Conservation (phyloP, 2,888 invertebrate species). For the Ectobius pallidus region DNA sequence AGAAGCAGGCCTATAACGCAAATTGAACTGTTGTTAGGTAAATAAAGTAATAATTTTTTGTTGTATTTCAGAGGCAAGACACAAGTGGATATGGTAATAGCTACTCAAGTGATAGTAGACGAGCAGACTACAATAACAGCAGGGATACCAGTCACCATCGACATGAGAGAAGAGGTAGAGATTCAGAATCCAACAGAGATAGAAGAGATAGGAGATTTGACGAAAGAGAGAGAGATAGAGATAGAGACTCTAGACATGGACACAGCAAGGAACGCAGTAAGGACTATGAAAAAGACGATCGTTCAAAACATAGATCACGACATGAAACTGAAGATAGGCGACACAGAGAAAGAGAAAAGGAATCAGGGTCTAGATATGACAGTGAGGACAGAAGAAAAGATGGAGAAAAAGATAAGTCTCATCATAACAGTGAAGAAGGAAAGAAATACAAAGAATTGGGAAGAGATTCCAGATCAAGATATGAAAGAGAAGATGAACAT, state of each 20-base stretch:
- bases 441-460: neutral
- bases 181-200: neutral
- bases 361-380: conserved; percentile 21
- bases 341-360: conserved; percentile 26
- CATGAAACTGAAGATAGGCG: conserved; percentile 30
- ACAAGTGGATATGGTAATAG: conserved; percentile 17
- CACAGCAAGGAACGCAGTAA: neutral
- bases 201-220: neutral
- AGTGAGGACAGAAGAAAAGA: conserved; percentile 30
- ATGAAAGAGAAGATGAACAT: conserved; percentile 36
- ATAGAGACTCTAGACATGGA: neutral
- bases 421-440: neutral
- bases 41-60: neutral
- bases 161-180: neutral
- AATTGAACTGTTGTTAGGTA: no score
- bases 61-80: conserved; percentile 33
- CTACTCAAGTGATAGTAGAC: no score
- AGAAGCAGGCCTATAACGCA: no score
- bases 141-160: neutral
- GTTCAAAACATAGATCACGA: conserved; percentile 27
- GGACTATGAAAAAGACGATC: conserved; percentile 6
- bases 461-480: neutral
- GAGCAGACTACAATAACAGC: neutral
- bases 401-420: conserved; percentile 46
- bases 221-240: neutral